Evolutionary conservation across 2,797 vertebrate genomes (phyloP).

Genomic region (Hippoglossus hippoglossus): DNA sequence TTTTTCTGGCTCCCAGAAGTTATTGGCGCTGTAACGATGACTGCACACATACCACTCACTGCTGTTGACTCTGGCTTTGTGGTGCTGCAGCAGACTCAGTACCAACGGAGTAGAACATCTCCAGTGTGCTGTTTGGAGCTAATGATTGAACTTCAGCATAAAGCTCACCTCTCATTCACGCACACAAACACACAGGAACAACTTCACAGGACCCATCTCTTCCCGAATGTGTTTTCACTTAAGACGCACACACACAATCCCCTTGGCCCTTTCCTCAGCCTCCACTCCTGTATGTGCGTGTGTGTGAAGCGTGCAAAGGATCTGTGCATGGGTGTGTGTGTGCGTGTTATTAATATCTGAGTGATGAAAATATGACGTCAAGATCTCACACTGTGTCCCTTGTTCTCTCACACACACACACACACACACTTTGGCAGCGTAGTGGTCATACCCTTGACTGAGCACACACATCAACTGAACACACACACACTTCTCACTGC

Average conservation of each 20-base stretch:
- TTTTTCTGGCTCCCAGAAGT: conserved; percentile 31
- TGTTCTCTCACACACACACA: conserved; percentile 74
- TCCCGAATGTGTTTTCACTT: conserved; percentile 32
- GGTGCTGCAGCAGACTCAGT: background rate
- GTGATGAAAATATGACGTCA: conserved; percentile 80
- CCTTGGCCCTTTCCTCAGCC: no score
- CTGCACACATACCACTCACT: conserved; percentile 12
- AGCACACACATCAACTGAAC: conserved; percentile 38
- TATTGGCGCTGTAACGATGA: conserved; percentile 23
- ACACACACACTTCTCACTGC: conserved; percentile 37
- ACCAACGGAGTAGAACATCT: conserved; percentile 15
- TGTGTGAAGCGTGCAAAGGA: no score
- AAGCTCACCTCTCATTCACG: conserved; percentile 23
- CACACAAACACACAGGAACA: conserved; percentile 15
- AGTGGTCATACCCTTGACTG: conserved; percentile 51
- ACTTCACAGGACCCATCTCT: conserved; percentile 42
- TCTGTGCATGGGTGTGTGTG: conserved; percentile 52
- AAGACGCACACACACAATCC: conserved; percentile 16
- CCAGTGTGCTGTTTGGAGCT: conserved; percentile 28
- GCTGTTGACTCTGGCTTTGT: conserved; percentile 35
- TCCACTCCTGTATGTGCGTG: no score
- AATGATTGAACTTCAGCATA: conserved; percentile 17
- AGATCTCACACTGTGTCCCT: conserved; percentile 75
- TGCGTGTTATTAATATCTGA: conserved; percentile 77
- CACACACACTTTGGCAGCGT: conserved; percentile 56